Evolutionary conservation across 2,888 invertebrate species (phyloP), one percentile per base, ranked within the genome.

Genomic region (Plagodis dolabraria): DNA sequence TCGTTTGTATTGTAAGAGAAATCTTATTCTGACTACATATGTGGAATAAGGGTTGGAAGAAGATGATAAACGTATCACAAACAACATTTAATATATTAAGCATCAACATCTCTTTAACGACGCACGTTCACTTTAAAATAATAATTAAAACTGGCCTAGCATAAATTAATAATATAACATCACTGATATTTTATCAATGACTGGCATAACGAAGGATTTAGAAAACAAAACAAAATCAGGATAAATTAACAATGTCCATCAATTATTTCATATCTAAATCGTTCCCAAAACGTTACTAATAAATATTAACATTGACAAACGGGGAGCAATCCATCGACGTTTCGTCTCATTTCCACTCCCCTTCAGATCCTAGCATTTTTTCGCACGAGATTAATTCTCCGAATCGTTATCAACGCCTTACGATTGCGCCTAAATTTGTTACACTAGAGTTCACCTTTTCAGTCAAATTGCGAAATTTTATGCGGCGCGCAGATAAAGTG

Each of bases 361-460:
- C 80, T 74, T 72, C 75, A 72, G 71, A 75, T 40, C 7, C 76
- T 75, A 76, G 72, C 76, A 80, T 82, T 87, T 86, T 86, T 86
- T 82, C 79, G 77, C 80, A 78, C 77, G 78, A 86, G 88, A 92
- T 91, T 91, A 91, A 91, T 92, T 87, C 79, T 80, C 80, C 75
- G 81, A 91, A 88, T 87, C 86, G 88, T 89, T 92, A 92, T 92
- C 92, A 84, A 76, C 83, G 87, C 85, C 86, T 86, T 86, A 88
- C 89, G 90, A 92, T 89, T 92, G 87, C 85, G 82, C 79, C 77
- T 82, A 82, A 89, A 91, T 92, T 92, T 90, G 89, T 91, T 86
- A 91, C 92, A 85, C 80, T 77, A 88, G 87, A 91, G 79, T 88
- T 87, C 92, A 91, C 89, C 92, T 92, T 91, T 92, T 91, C 89